phyloP scores from a whole-genome alignment of 2,113 vertebrate species.

The Bostrychus sinensis region DNA sequence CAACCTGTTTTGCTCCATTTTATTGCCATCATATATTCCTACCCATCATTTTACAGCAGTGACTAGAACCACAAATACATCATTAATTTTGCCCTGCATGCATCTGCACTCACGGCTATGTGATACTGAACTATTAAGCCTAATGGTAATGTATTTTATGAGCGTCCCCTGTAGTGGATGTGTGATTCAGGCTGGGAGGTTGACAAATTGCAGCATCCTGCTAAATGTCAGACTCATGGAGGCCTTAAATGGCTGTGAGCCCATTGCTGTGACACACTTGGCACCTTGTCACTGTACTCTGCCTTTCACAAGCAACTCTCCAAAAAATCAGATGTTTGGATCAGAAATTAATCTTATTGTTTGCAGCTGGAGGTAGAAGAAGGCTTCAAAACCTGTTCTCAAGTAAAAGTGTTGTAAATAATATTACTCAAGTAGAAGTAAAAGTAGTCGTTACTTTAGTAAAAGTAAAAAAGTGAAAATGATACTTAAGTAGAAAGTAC shows the following conservation, averaged over 20 bases:
- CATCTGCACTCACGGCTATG: conserved; percentile 4
- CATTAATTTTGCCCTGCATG: conserved; percentile 24
- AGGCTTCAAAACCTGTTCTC: not conserved
- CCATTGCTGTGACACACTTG: conserved; percentile 67
- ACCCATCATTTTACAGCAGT: conserved; percentile 30
- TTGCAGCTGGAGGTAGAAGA: not conserved
- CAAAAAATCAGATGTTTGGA: conserved; percentile 36
- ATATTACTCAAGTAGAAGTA: not conserved
- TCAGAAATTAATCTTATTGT: conserved; percentile 22
- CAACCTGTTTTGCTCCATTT: conserved; percentile 27
- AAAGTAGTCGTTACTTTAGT: no score
- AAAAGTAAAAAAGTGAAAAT: no score
- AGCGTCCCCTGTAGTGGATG: conserved; percentile 59
- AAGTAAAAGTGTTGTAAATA: not conserved
- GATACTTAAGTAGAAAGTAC: no score
- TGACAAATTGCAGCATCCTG: conserved; percentile 70
- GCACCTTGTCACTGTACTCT: conserved; percentile 52
- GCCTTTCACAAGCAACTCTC: conserved; percentile 53
- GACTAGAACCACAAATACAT: conserved; percentile 27
- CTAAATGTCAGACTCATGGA: conserved; percentile 69
- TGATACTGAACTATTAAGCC: conserved; percentile 49
- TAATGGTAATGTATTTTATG: conserved; percentile 64
- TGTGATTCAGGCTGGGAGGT: conserved; percentile 65
- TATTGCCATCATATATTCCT: conserved; percentile 32
- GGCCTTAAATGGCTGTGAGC: conserved; percentile 67